phyloP scores from a whole-genome alignment of 2,113 vertebrate species.

The Rhinolophus ferrumequinum region DNA sequence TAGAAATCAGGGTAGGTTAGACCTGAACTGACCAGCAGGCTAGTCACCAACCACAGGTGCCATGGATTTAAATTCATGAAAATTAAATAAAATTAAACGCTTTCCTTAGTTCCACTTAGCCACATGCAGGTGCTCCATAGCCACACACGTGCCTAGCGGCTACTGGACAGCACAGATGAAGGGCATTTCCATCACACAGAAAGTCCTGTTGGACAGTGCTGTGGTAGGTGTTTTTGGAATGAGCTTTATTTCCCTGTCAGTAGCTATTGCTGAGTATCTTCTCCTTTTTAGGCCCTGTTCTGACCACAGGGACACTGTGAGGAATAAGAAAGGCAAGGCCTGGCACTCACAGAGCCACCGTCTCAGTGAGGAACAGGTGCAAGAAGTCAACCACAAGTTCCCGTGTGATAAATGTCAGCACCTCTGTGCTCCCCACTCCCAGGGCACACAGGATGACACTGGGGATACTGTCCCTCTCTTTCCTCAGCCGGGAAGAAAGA shows the following conservation, averaged over 20 bases:
- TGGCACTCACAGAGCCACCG: neutral
- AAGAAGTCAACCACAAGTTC: neutral
- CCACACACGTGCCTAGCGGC: neutral
- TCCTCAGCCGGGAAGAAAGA: neutral
- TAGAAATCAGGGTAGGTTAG: neutral
- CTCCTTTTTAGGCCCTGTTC: neutral
- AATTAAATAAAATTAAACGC: neutral
- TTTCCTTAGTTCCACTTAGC: neutral
- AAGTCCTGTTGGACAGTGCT: neutral
- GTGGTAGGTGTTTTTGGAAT: neutral
- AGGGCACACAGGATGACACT: neutral
- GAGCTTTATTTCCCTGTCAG: neutral
- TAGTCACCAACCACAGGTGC: neutral
- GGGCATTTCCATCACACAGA: neutral
- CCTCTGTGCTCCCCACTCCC: neutral
- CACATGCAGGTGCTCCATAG: neutral
- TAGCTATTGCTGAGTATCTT: neutral
- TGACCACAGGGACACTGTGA: neutral
- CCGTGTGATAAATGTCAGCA: neutral
- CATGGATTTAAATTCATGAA: neutral
- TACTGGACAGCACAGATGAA: neutral
- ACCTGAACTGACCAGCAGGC: neutral
- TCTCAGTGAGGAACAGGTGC: neutral
- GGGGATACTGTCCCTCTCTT: neutral
- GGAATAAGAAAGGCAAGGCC: neutral